Evolutionary conservation across 2,797 vertebrate species (phyloP), one percentile per base, ranked within the genome.

Genomic region (Sitta carolinensis): DNA sequence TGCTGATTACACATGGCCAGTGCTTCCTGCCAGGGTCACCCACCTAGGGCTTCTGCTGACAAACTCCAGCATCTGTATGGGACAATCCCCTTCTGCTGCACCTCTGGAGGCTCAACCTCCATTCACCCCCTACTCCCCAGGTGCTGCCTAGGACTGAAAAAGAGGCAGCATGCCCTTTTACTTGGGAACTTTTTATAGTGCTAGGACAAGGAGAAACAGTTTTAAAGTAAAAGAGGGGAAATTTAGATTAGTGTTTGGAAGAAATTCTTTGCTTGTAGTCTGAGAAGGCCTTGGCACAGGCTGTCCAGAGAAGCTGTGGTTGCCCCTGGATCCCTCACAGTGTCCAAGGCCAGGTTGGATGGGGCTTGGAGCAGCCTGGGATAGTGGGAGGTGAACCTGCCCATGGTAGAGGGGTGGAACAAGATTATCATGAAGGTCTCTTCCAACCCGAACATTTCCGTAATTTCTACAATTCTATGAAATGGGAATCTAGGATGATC

Each of bases 1-100:
- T 0, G 1, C 52, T 87, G 54, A 26, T 7, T 30, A 40, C 61
- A n/a, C 1, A 0, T 7, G 43, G 27, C 11, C 51, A 45, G 8
- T 4, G 4, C 74, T 74, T 48, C 30, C 47, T 50, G 29, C 23
- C 38, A 34, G 55, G 16, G 34, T 17, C 68, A 72, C 30, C 27
- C 51, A 54, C 36, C 13, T 59, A 54, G 30, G 10, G 21, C 29
- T 66, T 54, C 79, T 84, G 59, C 50, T 72, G 51, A 26, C 17
- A 38, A 47, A 16, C 22, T 32, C 34, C 40, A 2, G 2, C 0
- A 2, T 23, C 62, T 43, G 13, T 7, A 26, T 0, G 5, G 43
- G 25, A 72, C 15, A 8, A 16, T 64, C 66, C 5, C 47, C 50
- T 72, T 27, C 62, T 67, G 30, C 43, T 4, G 9, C 73, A 54